Percentiles rank a stretch among this genome's conserved stretches.
These are phyloP conservation scores for Philantomba maxwellii DNA, from an alignment of 2,113 vertebrate genomes.

Conservation along the genomic window DNA sequence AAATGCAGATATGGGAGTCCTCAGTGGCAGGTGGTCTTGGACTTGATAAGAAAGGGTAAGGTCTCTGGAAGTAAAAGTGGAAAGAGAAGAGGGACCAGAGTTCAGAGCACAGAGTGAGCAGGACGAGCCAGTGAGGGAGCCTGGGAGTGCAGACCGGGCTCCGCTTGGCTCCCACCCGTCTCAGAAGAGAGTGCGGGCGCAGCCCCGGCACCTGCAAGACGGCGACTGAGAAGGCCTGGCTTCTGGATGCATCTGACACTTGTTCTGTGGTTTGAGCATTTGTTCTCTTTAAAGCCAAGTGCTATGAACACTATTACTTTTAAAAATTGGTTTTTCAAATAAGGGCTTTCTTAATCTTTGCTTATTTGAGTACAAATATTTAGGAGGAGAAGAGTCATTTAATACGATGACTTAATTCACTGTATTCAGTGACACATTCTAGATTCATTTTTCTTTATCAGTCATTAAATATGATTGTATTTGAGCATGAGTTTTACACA, in stretches of 20 bases:
- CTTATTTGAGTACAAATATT: neutral
- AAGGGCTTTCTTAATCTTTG: neutral
- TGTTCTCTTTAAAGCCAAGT: neutral
- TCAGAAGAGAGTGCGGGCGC: neutral
- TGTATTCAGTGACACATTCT: neutral
- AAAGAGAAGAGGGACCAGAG: neutral
- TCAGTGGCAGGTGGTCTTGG: neutral
- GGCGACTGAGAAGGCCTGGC: too few species aligned
- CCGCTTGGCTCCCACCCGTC: neutral
- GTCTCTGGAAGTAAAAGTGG: neutral
- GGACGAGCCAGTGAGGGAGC: too few species aligned
- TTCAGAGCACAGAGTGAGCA: neutral
- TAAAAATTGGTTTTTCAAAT: neutral
- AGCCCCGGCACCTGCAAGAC: accelerated
- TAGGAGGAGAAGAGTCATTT: neutral
- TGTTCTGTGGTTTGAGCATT: neutral
- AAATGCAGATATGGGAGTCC: neutral
- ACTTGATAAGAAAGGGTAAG: neutral
- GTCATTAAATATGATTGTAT: neutral
- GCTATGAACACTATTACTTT: neutral
- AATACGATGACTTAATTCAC: neutral
- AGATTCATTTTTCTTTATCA: neutral
- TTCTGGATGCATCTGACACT: neutral
- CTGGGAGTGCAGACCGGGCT: neutral
- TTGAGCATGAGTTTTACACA: neutral